Base-by-base conservation (phyloP, 2,113 vertebrate genomes). In the Zosterops lateralis region DNA sequence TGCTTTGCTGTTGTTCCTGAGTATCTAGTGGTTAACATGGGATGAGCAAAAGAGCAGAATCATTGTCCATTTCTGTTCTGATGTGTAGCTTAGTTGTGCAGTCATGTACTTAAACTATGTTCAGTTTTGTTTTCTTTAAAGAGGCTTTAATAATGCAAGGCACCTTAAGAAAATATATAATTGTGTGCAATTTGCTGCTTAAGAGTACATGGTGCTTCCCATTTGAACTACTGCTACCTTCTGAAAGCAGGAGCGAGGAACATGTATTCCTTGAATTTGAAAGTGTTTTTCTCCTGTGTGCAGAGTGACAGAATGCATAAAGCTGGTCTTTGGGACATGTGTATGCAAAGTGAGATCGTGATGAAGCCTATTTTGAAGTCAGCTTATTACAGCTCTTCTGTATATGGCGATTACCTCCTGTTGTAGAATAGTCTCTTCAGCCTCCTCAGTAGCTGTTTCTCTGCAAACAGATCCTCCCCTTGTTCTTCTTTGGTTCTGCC, bases 141-240 rank as follows among this genome's bases (percentile, higher is more conserved):
- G 83, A 91, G 84, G 40, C 64, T 94, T 96, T 91, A 96, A 96
- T 95, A 92, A 96, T 95, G 86, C 48, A 95, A 87, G 47, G 22
- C 86, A 94, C 94, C 94, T 94, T 96, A 94, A 96, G 93, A 92
- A 96, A 96, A 95, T 91, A 92, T 84, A 84, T 90, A 81, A 48
- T 95, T 94, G 75, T 87, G 54, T 82, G 85, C 86, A 91, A 40
- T 96, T 95, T 96, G 81, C 84, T 95, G 81, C 78, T 84, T 60
- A 84, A 87, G 79, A 83, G 74, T 65, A 82, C 70, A 87, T 1
- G 0, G 51, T 3, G 4, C 72, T 94, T 90, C 82, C 56, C 64
- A 14, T 91, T 80, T 91, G 77, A 90, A 22, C 73, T 64, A 48
- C 80, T 38, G 72, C 88, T 89, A 76, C 83, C 61, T 89, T 74